Percentiles rank a stretch among this genome's conserved stretches.
Conservation (phyloP, 2,113 vertebrate species). For the Cromileptes altivelis region DNA sequence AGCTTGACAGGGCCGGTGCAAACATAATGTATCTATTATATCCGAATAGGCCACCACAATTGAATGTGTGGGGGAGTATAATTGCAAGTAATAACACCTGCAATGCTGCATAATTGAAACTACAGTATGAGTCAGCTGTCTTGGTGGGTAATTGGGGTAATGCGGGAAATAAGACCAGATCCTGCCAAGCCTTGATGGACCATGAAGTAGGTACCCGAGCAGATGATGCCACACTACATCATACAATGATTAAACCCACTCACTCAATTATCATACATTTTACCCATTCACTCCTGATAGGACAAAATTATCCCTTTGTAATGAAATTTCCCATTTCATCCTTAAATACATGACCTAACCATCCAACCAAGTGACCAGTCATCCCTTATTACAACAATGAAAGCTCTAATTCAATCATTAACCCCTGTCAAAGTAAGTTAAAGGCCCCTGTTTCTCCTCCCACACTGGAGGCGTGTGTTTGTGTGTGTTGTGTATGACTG, state of each 20-base stretch:
- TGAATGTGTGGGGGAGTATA: not conserved
- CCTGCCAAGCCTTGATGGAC: not conserved
- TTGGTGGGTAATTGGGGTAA: not conserved
- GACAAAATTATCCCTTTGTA: constrained; percentile 46
- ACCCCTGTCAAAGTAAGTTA: constrained; percentile 19
- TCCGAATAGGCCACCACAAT: not conserved
- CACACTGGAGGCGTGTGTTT: constrained; percentile 19
- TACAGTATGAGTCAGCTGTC: constrained; percentile 13
- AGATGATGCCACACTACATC: constrained; percentile 8
- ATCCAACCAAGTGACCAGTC: not conserved
- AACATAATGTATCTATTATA: not conserved
- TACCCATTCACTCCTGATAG: constrained; percentile 16
- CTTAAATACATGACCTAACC: constrained; percentile 9
- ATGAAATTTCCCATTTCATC: constrained; percentile 29
- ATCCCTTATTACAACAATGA: constrained; percentile 23
- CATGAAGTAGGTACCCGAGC: not conserved
- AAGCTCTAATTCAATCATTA: not conserved
- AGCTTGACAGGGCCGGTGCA: constrained; percentile 24
- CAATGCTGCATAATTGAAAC: constrained; percentile 29
- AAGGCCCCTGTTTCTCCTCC: constrained; percentile 60
- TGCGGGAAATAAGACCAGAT: not conserved
- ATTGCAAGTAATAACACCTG: constrained; percentile 12
- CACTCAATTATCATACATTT: constrained; percentile 15
- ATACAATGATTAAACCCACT: constrained; percentile 7
- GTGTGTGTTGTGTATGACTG: constrained; percentile 17